Conservation (phyloP, 2,888 invertebrate species). For the Chaitophorus viminalis region DNA sequence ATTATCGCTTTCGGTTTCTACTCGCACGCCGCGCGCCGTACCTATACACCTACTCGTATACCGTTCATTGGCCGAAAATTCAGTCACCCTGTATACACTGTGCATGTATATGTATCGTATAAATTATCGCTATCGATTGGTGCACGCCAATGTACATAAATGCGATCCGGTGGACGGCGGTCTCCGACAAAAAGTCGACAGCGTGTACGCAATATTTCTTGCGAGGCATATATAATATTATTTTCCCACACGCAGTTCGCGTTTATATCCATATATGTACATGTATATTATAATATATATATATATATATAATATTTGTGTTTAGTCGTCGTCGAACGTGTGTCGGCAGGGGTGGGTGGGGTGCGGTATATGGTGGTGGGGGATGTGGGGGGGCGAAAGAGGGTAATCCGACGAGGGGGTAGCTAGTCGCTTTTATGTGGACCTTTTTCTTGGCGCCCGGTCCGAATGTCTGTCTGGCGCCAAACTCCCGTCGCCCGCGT, state of each 20-base stretch:
- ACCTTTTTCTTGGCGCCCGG: conserved; percentile 61
- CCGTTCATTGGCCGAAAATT: too few species aligned
- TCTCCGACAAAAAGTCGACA: background rate
- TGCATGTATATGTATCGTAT: too few species aligned
- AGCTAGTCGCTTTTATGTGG: conserved; percentile 43
- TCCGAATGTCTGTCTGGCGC: conserved; percentile 62
- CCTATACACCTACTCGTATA: too few species aligned
- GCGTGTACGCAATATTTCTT: conserved; percentile 39
- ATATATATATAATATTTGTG: background rate
- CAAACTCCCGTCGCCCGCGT: conserved; percentile 36
- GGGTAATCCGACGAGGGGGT: background rate
- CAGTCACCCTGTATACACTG: background rate
- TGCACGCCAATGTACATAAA: background rate
- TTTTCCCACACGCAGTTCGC: background rate
- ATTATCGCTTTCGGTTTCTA: too few species aligned
- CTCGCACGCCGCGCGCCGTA: too few species aligned
- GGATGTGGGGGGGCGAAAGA: background rate
- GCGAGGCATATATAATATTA: conserved; percentile 26
- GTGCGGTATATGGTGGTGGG: too few species aligned
- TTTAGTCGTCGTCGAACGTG: background rate
- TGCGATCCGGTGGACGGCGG: background rate
- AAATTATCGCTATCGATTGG: conserved; percentile 1
- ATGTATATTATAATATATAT: too few species aligned
- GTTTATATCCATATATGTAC: too few species aligned
- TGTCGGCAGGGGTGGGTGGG: background rate